Conservation (phyloP, 2,113 vertebrate genomes). For the Alosa alosa region DNA sequence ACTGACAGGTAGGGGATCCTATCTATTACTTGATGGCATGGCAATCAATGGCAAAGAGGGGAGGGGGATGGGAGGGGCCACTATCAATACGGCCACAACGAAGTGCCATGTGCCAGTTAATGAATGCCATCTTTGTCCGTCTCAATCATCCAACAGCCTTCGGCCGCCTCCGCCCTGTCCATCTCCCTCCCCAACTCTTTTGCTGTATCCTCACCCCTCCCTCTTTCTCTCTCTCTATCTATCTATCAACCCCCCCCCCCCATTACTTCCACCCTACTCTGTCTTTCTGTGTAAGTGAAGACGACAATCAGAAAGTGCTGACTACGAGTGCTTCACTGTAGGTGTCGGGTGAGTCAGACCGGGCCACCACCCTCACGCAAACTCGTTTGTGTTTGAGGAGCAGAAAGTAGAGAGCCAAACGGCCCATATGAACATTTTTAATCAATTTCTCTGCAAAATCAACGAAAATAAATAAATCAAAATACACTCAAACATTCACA, state of each 20-base stretch:
- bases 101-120: neutral
- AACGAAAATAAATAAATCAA: neutral
- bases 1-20: constrained; percentile 5
- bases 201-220: neutral
- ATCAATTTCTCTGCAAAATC: neutral
- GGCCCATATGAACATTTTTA: neutral
- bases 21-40: constrained; percentile 4
- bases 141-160: constrained; percentile 4
- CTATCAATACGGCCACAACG: neutral
- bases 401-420: neutral
- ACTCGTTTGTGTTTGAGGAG: neutral
- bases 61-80: neutral
- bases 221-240: neutral
- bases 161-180: neutral
- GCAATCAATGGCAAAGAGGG: neutral
- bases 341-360: neutral
- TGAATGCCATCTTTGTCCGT: constrained; percentile 9
- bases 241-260: neutral
- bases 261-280: neutral
- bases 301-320: neutral
- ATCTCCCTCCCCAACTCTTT: neutral
- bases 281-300: neutral
- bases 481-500: neutral
- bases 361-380: neutral
- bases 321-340: neutral